These are phyloP conservation scores for Leuciscus idus DNA, from an alignment of 2,113 vertebrate species.

Conservation along the genomic window DNA sequence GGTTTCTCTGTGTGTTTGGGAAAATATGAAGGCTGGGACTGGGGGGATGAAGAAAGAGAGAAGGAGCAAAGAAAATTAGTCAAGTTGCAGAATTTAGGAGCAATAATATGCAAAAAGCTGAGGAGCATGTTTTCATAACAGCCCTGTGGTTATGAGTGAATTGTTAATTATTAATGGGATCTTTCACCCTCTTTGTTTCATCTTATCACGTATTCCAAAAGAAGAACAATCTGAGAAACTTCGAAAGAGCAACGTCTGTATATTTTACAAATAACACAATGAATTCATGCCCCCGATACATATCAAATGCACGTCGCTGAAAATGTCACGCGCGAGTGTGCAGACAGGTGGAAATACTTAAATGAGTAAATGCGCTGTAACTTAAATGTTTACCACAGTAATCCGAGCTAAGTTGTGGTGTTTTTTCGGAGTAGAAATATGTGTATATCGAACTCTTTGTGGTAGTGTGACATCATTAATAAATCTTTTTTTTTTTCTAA, in stretches of 20 bases:
- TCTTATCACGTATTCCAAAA: slow-evolving; percentile 55
- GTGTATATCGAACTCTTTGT: background rate
- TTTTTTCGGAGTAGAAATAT: background rate
- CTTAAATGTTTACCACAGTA: slow-evolving; percentile 14
- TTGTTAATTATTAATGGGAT: slow-evolving; percentile 61
- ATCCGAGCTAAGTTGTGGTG: slow-evolving; percentile 16
- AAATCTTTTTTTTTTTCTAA: background rate
- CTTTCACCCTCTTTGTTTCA: slow-evolving; percentile 58
- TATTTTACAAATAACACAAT: slow-evolving; percentile 49
- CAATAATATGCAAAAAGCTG: slow-evolving; percentile 58
- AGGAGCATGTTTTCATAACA: slow-evolving; percentile 44
- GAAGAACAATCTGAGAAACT: slow-evolving; percentile 50
- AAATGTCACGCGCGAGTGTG: slow-evolving; percentile 38
- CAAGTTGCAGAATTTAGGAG: slow-evolving; percentile 56
- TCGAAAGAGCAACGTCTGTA: slow-evolving; percentile 53
- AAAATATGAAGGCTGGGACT: slow-evolving; percentile 25
- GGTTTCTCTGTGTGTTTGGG: slow-evolving; percentile 50
- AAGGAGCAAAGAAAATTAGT: slow-evolving; percentile 47
- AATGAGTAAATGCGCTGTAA: slow-evolving; percentile 5
- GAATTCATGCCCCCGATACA: slow-evolving; percentile 38
- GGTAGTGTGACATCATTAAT: slow-evolving; percentile 19
- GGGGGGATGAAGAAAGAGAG: slow-evolving; percentile 25
- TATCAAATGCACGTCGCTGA: slow-evolving; percentile 46
- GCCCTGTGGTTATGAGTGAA: slow-evolving; percentile 55
- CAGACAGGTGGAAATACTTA: slow-evolving; percentile 41